Percentiles rank a stretch among this genome's conserved stretches.
Evolutionary conservation across 2,888 invertebrate genomes (phyloP).

Genomic region (Ganaspis brasiliensis): DNA sequence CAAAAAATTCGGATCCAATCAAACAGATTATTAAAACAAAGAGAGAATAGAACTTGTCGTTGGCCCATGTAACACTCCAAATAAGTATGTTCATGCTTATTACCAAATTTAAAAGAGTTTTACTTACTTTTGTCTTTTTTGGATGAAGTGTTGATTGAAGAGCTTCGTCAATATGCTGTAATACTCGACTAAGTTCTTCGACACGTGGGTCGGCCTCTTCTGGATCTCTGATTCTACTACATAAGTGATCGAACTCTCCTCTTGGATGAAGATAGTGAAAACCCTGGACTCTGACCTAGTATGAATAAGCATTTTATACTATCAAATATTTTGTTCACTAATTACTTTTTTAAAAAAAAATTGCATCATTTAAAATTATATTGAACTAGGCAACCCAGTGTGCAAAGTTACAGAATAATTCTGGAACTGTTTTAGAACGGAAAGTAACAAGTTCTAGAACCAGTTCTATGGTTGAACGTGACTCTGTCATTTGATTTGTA

Average conservation of each 20-base stretch:
- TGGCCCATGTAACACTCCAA: no score
- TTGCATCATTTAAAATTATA: slow-evolving; percentile 33
- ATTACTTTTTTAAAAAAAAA: no score
- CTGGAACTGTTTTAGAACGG: no score
- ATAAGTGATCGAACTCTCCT: slow-evolving; percentile 73
- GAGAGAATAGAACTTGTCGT: slow-evolving; percentile 43
- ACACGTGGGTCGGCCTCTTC: slow-evolving; percentile 90
- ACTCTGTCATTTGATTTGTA: no score
- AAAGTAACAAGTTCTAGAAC: no score
- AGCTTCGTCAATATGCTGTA: slow-evolving; percentile 90
- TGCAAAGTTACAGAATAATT: no score
- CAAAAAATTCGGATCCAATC: no score
- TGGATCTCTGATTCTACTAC: slow-evolving; percentile 84
- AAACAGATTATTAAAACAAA: not conserved
- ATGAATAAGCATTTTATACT: slow-evolving; percentile 58
- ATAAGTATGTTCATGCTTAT: no score
- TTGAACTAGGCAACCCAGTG: no score
- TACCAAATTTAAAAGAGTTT: slow-evolving; percentile 11
- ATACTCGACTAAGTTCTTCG: slow-evolving; percentile 89
- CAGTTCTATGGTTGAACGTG: no score
- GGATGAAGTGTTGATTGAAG: slow-evolving; percentile 89
- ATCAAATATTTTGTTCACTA: slow-evolving; percentile 14
- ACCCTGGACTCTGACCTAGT: slow-evolving; percentile 93
- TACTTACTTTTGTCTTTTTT: slow-evolving; percentile 87
- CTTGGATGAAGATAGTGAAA: slow-evolving; percentile 92